Percentiles rank a stretch among this genome's conserved stretches.
phyloP scores from a whole-genome alignment of 1,140 invertebrate species.

The Macrocentrus cingulum region DNA sequence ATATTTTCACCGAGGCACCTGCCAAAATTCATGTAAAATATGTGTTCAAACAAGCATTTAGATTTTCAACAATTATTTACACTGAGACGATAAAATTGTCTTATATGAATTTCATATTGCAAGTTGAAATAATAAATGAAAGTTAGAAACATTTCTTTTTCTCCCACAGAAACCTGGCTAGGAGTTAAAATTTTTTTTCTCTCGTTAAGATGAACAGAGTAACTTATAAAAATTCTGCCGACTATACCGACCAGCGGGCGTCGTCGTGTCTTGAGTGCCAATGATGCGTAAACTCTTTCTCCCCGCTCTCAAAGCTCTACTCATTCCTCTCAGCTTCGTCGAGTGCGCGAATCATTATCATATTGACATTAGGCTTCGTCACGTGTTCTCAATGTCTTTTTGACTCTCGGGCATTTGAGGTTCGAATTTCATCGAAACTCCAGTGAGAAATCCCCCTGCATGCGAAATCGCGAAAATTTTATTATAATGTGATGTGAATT shows the following conservation, averaged over 20 bases:
- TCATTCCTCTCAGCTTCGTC: slow-evolving; percentile 19
- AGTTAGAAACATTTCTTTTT: not conserved
- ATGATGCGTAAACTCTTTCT: too few species aligned
- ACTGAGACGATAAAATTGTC: not conserved
- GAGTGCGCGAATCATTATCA: slow-evolving; percentile 50
- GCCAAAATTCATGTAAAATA: not conserved
- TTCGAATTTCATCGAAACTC: too few species aligned
- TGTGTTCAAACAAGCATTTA: not conserved
- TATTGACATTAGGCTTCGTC: slow-evolving; percentile 43
- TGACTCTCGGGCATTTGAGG: not conserved
- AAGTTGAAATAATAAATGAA: not conserved
- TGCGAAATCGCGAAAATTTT: too few species aligned
- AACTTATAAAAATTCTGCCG: slow-evolving; percentile 56
- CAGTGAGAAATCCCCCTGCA: too few species aligned
- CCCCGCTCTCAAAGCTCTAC: too few species aligned
- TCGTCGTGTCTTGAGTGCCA: slow-evolving; percentile 51
- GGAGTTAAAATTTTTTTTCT: slow-evolving; percentile 1
- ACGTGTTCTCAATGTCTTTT: not conserved
- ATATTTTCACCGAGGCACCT: not conserved
- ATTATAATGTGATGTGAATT: too few species aligned
- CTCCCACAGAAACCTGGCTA: not conserved
- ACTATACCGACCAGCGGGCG: slow-evolving; percentile 39
- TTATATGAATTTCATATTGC: not conserved
- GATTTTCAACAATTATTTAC: not conserved
- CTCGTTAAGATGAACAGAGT: slow-evolving; percentile 18